These are phyloP conservation scores for Drosophila vallismaia DNA, from an alignment of 2,888 invertebrate genomes.

Conservation along the genomic window DNA sequence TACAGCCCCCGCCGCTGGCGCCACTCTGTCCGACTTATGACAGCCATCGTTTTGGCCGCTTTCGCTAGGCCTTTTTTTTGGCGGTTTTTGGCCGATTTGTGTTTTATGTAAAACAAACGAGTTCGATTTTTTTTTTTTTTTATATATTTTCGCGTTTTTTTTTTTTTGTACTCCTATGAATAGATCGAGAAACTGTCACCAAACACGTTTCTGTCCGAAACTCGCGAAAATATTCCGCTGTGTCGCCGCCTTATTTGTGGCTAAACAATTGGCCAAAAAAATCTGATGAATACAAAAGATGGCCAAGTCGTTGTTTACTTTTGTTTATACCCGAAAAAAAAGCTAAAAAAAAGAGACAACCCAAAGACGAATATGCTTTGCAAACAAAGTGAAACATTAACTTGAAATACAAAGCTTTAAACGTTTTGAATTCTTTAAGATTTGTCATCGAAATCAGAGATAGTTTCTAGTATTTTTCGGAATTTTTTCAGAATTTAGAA, in stretches of 20 bases:
- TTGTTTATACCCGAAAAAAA: slow-evolving; percentile 62
- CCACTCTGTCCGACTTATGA: slow-evolving; percentile 53
- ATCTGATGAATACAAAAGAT: slow-evolving; percentile 41
- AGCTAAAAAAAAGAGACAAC: slow-evolving; percentile 29
- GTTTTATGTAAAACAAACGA: slow-evolving; percentile 74
- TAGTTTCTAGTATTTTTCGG: too few species aligned
- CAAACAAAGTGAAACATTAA: slow-evolving; percentile 62
- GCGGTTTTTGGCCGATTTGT: slow-evolving; percentile 36
- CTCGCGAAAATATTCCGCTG: slow-evolving; percentile 63
- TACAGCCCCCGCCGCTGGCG: slow-evolving; percentile 49
- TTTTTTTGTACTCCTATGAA: slow-evolving; percentile 32
- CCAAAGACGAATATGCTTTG: too few species aligned
- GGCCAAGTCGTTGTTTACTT: slow-evolving; percentile 55
- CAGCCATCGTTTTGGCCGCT: slow-evolving; percentile 44
- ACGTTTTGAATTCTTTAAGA: slow-evolving; percentile 2
- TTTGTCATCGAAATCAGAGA: slow-evolving; percentile 15
- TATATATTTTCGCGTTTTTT: not conserved
- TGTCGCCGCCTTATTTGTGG: slow-evolving; percentile 57
- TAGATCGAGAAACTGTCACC: slow-evolving; percentile 70
- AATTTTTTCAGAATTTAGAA: too few species aligned
- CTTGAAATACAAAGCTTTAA: slow-evolving; percentile 26
- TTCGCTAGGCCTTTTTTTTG: slow-evolving; percentile 74
- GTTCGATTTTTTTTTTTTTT: slow-evolving; percentile 45
- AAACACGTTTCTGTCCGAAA: slow-evolving; percentile 42
- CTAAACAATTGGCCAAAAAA: slow-evolving; percentile 67